Conservation (phyloP, 2,797 vertebrate genomes). For the Hypotaenidia philippensis region DNA sequence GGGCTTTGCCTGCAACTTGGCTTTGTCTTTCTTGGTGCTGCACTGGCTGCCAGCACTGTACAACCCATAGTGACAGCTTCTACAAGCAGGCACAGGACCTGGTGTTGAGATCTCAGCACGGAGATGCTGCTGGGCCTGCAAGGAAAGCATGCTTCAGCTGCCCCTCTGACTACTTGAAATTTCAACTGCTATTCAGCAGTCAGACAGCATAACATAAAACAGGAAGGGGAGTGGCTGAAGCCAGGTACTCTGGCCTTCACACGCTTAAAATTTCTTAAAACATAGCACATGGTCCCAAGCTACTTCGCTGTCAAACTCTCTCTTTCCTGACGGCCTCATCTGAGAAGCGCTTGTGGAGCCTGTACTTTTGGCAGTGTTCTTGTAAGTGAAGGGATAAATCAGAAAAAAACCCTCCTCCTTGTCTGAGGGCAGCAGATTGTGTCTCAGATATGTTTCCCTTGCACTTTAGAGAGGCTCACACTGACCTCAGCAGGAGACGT, state of each 20-base stretch:
- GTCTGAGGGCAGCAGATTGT: background rate
- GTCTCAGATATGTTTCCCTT: background rate
- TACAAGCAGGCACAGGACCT: background rate
- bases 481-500: background rate
- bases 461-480: background rate
- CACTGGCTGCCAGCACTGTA: background rate
- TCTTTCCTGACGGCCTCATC: background rate
- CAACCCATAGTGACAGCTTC: background rate
- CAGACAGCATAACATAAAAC: background rate
- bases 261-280: background rate
- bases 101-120: fast-evolving
- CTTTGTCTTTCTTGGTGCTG: background rate
- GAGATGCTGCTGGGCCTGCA: background rate
- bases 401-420: background rate
- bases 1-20: background rate
- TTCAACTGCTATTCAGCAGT: background rate
- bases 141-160: background rate
- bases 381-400: background rate
- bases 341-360: background rate
- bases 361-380: background rate
- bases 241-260: background rate
- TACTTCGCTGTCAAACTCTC: background rate
- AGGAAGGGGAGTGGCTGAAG: background rate
- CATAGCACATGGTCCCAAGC: fast-evolving
- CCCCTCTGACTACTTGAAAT: background rate